Evolutionary conservation across 2,888 invertebrate species (phyloP).

Genomic region (Pomacea canaliculata): DNA sequence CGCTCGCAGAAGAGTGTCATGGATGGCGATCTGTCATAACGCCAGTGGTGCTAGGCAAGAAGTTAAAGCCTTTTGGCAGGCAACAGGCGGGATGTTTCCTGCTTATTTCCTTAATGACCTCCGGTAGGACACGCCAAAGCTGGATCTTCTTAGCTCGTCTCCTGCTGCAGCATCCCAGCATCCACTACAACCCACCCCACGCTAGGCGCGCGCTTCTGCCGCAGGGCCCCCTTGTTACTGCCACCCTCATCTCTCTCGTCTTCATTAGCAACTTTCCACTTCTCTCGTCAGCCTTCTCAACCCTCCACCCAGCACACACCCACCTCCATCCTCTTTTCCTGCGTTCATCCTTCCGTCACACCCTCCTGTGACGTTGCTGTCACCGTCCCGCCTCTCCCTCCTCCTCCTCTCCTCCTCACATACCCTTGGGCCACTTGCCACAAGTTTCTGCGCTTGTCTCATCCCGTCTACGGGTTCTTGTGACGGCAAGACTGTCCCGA

Average conservation of each 20-base stretch:
- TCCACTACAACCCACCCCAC: background rate
- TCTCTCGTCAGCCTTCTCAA: background rate
- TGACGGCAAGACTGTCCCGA: background rate
- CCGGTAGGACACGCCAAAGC: background rate
- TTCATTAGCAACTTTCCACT: background rate
- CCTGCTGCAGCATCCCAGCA: background rate
- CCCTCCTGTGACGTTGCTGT: background rate
- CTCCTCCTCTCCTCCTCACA: background rate
- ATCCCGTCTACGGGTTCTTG: too few species aligned
- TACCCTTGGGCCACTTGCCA: background rate
- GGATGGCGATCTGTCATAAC: too few species aligned
- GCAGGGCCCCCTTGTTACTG: background rate
- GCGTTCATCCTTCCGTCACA: background rate
- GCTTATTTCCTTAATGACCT: constrained; percentile 4
- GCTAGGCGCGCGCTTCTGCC: background rate
- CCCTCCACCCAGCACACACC: background rate
- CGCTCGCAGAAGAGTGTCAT: too few species aligned
- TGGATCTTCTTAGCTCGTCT: background rate
- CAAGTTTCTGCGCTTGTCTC: background rate
- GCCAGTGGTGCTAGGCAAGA: too few species aligned
- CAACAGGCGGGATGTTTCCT: background rate
- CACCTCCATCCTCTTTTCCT: background rate
- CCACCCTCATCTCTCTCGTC: background rate
- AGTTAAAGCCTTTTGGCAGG: too few species aligned
- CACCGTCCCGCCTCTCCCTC: background rate